These are phyloP conservation scores for Myiothlypis chrysogaster DNA, from an alignment of 2,797 vertebrate species.

Conservation along the genomic window DNA sequence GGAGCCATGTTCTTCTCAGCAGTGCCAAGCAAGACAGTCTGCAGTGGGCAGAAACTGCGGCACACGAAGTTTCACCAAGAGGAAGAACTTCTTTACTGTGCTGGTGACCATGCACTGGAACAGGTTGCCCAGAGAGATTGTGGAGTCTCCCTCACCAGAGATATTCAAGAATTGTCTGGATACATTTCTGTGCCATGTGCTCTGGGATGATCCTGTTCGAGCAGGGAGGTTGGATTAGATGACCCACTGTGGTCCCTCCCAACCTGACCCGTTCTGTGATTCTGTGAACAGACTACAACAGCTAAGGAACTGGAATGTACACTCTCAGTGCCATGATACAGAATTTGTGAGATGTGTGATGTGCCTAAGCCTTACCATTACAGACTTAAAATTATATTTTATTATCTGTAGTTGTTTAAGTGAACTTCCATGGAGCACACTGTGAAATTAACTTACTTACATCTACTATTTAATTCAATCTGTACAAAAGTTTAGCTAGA, in stretches of 20 bases:
- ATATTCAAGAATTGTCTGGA: neutral
- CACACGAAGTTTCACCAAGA: neutral
- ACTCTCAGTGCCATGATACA: neutral
- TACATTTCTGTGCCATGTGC: neutral
- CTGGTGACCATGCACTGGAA: neutral
- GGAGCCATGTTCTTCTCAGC: neutral
- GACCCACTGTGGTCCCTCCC: neutral
- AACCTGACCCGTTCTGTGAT: neutral
- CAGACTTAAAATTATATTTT: neutral
- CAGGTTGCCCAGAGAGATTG: neutral
- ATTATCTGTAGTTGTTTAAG: neutral
- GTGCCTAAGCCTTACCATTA: neutral
- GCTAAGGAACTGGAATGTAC: neutral
- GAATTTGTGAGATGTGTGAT: neutral
- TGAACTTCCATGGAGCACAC: neutral
- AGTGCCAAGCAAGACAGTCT: neutral
- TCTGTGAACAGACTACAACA: neutral
- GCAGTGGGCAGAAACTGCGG: neutral
- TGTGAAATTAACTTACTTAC: neutral
- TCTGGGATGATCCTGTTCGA: neutral
- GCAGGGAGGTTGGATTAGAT: neutral
- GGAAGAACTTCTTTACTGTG: too few species aligned
- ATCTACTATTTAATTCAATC: neutral
- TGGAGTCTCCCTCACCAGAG: neutral
- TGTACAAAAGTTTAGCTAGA: neutral